Evolutionary conservation across 2,888 invertebrate species (phyloP), one percentile per base, ranked within the genome.

Genomic region (Dendrolimus houi): DNA sequence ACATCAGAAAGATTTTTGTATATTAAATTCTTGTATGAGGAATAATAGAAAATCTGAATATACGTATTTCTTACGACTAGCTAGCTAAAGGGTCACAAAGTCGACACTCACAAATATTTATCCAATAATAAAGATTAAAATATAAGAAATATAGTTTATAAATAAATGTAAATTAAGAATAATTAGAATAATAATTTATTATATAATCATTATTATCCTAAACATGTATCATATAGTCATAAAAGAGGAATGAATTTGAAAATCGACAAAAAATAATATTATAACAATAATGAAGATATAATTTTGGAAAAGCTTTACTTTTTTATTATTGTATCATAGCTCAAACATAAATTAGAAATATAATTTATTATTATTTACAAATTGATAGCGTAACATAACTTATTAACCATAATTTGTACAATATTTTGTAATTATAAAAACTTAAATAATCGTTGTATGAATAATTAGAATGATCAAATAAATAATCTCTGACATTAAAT

Each of bases 21-120:
- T 83, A 82, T 75, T 82, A 77, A 81, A 81, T 80, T 85, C 74
- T 81, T 74, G 60, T 63, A 62, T 42, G 56, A 62, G 67, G 75
- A 77, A 78, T 85, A 83, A 83, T 87, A 85, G 84, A 88, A 89
- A 89, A 88, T 88, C 87, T 87, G 77, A 83, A 83, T 89, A 85
- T 76, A 29, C 6, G 12, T 47, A 83, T 85, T 87, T 84, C 84
- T 87, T 88, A 87, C 54, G 66, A 73, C 75, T 87, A 87, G 65
- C 77, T 75, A 79, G 65, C 77, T 75, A 79, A 75, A 79, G 72
- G 79, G 85, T 88, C 85, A 89, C 85, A 87, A 85, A 85, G 77
- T 80, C 67, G 80, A 87, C 80, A 81, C 75, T 77, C 83, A 84
- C 77, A 73, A 67, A 64, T 67, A 69, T 64, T 47, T 47, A 58